These are phyloP conservation scores for Alviniconcha strummeri DNA, from an alignment of 2,888 invertebrate species.

Conservation along the genomic window DNA sequence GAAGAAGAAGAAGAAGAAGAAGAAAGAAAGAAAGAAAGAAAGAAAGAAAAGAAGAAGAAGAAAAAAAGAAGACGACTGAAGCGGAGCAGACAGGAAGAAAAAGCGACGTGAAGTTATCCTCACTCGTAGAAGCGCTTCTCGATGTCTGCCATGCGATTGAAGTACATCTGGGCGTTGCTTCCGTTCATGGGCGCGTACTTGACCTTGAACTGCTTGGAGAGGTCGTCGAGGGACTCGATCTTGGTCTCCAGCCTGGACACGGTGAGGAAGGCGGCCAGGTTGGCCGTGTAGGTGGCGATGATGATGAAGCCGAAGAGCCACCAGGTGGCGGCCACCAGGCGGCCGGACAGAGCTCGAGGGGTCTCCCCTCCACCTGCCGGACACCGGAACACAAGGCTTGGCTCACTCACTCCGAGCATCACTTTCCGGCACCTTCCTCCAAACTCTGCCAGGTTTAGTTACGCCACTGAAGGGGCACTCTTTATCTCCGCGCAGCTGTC, in stretches of 20 bases:
- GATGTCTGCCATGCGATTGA: slow-evolving; percentile 95
- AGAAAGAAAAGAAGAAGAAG: too few species aligned
- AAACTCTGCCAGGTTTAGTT: background rate
- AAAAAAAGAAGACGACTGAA: too few species aligned
- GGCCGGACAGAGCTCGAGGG: slow-evolving; percentile 91
- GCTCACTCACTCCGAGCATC: too few species aligned
- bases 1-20: too few species aligned
- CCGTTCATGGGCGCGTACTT: slow-evolving; percentile 94
- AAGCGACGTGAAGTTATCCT: too few species aligned
- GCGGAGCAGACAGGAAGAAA: too few species aligned
- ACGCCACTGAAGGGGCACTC: too few species aligned
- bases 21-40: too few species aligned
- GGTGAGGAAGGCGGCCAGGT: slow-evolving; percentile 96
- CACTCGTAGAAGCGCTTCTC: slow-evolving; percentile 95
- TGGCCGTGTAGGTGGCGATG: slow-evolving; percentile 98
- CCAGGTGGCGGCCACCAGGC: slow-evolving; percentile 97
- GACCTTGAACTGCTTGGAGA: slow-evolving; percentile 96
- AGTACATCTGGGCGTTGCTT: slow-evolving; percentile 93
- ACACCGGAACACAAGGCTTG: background rate
- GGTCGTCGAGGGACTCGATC: slow-evolving; percentile 92
- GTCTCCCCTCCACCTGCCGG: slow-evolving; percentile 70
- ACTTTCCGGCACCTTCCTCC: too few species aligned
- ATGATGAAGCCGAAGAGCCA: slow-evolving; percentile 99
- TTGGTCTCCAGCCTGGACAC: slow-evolving; percentile 91
- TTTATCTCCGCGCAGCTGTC: too few species aligned